Percentiles rank a stretch among this genome's conserved stretches.
Evolutionary conservation across 2,888 invertebrate genomes (phyloP).

Genomic region (Troides aeacus): DNA sequence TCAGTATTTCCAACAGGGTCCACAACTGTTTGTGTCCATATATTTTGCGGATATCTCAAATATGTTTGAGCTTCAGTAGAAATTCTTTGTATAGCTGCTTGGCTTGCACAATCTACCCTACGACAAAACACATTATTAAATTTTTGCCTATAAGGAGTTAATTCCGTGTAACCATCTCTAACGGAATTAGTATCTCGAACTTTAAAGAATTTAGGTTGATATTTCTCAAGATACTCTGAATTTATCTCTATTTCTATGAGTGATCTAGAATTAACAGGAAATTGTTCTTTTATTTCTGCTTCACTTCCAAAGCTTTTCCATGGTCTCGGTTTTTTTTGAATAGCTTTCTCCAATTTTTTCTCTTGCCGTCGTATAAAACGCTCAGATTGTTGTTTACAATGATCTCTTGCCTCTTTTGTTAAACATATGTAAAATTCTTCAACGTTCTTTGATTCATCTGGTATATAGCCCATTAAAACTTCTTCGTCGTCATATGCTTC

Average conservation of each 20-base stretch:
- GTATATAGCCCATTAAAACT: slow-evolving; percentile 84
- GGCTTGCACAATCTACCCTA: slow-evolving; percentile 79
- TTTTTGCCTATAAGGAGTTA: slow-evolving; percentile 79
- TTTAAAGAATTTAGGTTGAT: slow-evolving; percentile 69
- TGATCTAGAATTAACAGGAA: slow-evolving; percentile 76
- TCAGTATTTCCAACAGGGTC: slow-evolving; percentile 53
- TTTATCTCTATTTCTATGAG: slow-evolving; percentile 85
- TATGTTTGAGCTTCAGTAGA: slow-evolving; percentile 83
- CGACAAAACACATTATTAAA: slow-evolving; percentile 79
- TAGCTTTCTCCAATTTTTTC: slow-evolving; percentile 77
- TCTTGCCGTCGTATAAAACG: slow-evolving; percentile 79
- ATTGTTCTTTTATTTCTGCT: slow-evolving; percentile 78
- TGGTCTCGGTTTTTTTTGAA: slow-evolving; percentile 76
- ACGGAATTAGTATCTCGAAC: slow-evolving; percentile 78
- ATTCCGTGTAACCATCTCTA: slow-evolving; percentile 85
- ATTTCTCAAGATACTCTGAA: slow-evolving; percentile 79
- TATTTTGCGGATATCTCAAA: slow-evolving; percentile 83
- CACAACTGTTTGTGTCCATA: slow-evolving; percentile 83
- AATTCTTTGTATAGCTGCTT: slow-evolving; percentile 75
- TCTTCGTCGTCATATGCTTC: slow-evolving; percentile 63
- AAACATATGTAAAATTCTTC: slow-evolving; percentile 86
- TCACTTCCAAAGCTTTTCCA: slow-evolving; percentile 85
- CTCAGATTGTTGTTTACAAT: slow-evolving; percentile 73
- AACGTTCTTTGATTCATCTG: slow-evolving; percentile 79
- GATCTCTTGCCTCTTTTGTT: slow-evolving; percentile 77